Conservation (phyloP, 2,797 vertebrate genomes). For the Buphagus erythrorhynchus region DNA sequence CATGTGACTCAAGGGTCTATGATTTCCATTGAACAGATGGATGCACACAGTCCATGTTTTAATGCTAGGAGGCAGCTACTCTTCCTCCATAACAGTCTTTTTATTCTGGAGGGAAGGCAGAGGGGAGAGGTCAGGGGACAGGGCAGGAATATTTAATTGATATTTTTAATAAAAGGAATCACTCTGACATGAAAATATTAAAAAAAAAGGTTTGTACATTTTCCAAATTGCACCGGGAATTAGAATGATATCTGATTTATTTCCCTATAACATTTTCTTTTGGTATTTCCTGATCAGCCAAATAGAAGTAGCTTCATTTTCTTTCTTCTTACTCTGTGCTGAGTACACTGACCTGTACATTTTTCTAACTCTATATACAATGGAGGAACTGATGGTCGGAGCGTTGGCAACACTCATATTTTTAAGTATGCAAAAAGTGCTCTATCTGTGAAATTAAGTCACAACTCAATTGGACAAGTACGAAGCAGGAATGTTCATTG, state of each 20-base stretch:
- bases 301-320: neutral
- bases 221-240: neutral
- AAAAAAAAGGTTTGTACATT: neutral
- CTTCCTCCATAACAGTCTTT: neutral
- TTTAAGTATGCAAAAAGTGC: neutral
- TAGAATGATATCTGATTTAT: neutral
- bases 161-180: neutral
- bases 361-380: neutral
- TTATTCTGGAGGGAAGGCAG: neutral
- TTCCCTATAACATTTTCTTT: neutral
- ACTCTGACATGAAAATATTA: neutral
- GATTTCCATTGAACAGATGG: neutral
- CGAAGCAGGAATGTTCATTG: neutral
- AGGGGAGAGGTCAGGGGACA: rapidly evolving
- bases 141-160: neutral
- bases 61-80: neutral
- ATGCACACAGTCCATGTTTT: neutral
- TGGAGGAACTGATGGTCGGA: neutral
- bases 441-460: neutral
- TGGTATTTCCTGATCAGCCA: neutral
- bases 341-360: neutral
- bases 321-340: neutral
- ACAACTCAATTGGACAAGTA: neutral
- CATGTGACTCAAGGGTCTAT: neutral
- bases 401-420: neutral